Percentiles rank a stretch among this genome's conserved stretches.
Evolutionary conservation across 2,888 invertebrate species (phyloP).

Genomic region (Phlogophora meticulosa): DNA sequence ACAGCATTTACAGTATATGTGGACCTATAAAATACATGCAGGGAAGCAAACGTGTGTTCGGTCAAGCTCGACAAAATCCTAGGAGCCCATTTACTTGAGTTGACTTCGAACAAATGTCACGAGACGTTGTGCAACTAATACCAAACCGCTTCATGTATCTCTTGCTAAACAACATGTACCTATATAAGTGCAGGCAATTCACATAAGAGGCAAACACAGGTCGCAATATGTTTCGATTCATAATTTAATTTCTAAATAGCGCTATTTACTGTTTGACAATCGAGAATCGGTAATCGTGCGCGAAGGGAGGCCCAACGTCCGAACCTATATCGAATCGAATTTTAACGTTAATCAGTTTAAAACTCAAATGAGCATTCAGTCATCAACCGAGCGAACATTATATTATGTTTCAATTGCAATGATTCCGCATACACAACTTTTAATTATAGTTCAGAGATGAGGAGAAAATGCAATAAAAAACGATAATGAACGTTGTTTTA

Average conservation of each 20-base stretch:
- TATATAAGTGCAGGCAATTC: constrained; percentile 1
- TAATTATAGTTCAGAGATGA: constrained; percentile 61
- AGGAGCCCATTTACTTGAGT: constrained; percentile 48
- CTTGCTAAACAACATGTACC: background rate
- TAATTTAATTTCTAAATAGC: constrained; percentile 58
- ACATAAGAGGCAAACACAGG: background rate
- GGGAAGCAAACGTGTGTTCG: constrained; percentile 36
- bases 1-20: constrained; percentile 14
- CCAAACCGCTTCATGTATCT: constrained; percentile 34
- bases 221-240: constrained; percentile 12
- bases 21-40: constrained; percentile 10
- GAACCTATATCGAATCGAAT: constrained; percentile 66
- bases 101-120: constrained; percentile 56
- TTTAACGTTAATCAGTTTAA: constrained; percentile 71
- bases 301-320: constrained; percentile 47
- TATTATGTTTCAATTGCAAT: constrained; percentile 69
- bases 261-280: constrained; percentile 49
- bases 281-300: constrained; percentile 56
- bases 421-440: constrained; percentile 63
- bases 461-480: constrained; percentile 46
- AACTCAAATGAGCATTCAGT: constrained; percentile 69
- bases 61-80: constrained; percentile 51
- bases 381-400: constrained; percentile 54
- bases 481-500: constrained; percentile 52
- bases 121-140: constrained; percentile 36